Evolutionary conservation across 2,888 invertebrate species (phyloP).

Genomic region (Venustoraphidia nigricollis): DNA sequence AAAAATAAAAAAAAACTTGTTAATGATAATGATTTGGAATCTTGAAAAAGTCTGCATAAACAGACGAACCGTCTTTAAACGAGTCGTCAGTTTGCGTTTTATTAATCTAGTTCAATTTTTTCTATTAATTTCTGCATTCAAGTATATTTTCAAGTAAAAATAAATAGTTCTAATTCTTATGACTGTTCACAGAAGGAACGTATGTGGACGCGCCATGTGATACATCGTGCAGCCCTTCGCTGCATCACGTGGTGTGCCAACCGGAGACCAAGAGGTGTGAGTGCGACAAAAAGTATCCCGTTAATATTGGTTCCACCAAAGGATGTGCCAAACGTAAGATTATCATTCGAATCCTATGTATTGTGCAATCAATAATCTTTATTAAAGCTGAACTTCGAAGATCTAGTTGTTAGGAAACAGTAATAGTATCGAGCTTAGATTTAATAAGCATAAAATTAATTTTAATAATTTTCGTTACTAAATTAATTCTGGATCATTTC

Average conservation of each 20-base stretch:
- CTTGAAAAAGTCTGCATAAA: too few relatives aligned
- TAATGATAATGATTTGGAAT: too few relatives aligned
- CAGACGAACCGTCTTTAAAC: too few relatives aligned
- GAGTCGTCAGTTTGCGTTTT: too few relatives aligned
- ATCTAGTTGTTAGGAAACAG: too few relatives aligned
- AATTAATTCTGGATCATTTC: too few relatives aligned
- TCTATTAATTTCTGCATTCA: constrained; percentile 26
- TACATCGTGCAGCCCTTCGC: constrained; percentile 50
- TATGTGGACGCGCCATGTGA: constrained; percentile 71
- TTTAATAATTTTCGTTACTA: too few relatives aligned
- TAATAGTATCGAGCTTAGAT: too few relatives aligned
- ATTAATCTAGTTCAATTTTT: constrained; percentile 16
- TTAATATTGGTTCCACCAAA: constrained; percentile 55
- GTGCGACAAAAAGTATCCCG: constrained; percentile 71
- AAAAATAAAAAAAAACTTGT: too few relatives aligned
- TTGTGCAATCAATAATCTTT: background rate
- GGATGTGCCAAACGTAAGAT: constrained; percentile 76
- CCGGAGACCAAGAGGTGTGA: constrained; percentile 51
- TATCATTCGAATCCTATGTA: background rate
- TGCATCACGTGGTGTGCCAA: constrained; percentile 67
- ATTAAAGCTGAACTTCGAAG: too few relatives aligned
- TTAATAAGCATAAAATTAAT: too few relatives aligned
- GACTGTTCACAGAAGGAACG: constrained; percentile 38
- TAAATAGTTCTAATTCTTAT: constrained; percentile 13
- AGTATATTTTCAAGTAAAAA: constrained; percentile 19